Evolutionary conservation across 2,113 vertebrate species (phyloP).

Genomic region (Malaclemys terrapin): DNA sequence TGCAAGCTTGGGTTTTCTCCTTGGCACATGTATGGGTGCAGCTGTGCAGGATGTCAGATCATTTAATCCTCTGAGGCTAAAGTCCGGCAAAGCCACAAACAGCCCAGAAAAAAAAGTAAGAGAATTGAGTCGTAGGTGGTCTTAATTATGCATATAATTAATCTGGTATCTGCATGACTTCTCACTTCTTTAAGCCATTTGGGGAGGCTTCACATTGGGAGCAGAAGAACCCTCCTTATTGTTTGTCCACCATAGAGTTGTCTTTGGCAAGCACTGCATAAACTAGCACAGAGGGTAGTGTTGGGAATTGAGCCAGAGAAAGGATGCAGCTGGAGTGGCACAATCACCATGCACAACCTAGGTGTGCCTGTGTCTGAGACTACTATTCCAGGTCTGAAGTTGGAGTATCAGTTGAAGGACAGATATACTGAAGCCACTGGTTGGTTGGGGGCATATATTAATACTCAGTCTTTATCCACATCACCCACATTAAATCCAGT

Average conservation of each 20-base stretch:
- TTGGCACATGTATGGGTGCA: not conserved
- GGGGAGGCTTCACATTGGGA: not conserved
- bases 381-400: not conserved
- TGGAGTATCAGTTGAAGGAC: not conserved
- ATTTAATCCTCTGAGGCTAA: not conserved
- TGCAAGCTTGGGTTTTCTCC: slow-evolving; percentile 7
- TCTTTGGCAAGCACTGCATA: slow-evolving; percentile 5
- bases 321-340: not conserved
- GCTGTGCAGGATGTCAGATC: not conserved
- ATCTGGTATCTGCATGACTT: not conserved
- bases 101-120: not conserved
- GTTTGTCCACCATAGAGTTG: not conserved
- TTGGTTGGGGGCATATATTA: fast-evolving
- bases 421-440: not conserved
- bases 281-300: slow-evolving; percentile 10
- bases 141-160: not conserved
- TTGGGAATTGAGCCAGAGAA: slow-evolving; percentile 41
- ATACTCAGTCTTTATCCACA: not conserved
- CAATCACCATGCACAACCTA: not conserved
- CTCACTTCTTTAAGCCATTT: not conserved
- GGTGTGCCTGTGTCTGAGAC: slow-evolving; percentile 14
- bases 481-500: not conserved
- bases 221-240: not conserved
- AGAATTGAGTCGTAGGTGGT: not conserved
- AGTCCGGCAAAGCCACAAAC: not conserved